Base-by-base conservation (phyloP, 2,888 invertebrate genomes). In the Zele albiditarsus region DNA sequence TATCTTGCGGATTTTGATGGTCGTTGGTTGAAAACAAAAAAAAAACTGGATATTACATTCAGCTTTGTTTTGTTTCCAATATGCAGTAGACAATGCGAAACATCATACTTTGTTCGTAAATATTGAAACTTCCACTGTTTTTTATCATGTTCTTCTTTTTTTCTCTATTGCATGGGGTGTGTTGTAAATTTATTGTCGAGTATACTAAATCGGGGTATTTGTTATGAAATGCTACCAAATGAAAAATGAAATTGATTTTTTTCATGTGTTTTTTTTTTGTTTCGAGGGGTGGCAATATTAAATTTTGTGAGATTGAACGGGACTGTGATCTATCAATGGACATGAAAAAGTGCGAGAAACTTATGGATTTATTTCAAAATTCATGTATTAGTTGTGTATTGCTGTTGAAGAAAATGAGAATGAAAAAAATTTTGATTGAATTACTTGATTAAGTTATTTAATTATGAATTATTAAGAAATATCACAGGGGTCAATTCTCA, bases 381-480 rank as follows among this genome's bases (percentile, higher is more conserved):
- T 60, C 25, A 70, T 49, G 28, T 12, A 49, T 12, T 3, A 49
- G 53, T 12, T 53, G 53, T 27, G 28, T 31, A 16, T 68, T n/a
- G 28, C 31, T 31, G 27, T 12, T 8, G 27, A 31, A 20, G 57
- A 53, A 53, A 68, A 49, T 14, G 46, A 1, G 12, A 25, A 53
- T 5, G 25, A 25, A 46, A 49, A 49, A 67, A 42, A 12, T 31
- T 42, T 38, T n/a, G 20, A 31, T 62, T 60, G 27, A 60, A 60
- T 46, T 28, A 62, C 46, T 73, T 57, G 58, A 73, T 68, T 58
- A 28, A 68, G 28, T 31, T 20, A 73, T 73, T 73, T 49, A 73
- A 73, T 73, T 73, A 71, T 60, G 14, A 73, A 68, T 73, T 73
- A 71, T 60, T n/a, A 60, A 63, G 23, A 57, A 74, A 63, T 27